Evolutionary conservation across 2,797 vertebrate species (phyloP).

Genomic region (Sebastes kiyomatsui): DNA sequence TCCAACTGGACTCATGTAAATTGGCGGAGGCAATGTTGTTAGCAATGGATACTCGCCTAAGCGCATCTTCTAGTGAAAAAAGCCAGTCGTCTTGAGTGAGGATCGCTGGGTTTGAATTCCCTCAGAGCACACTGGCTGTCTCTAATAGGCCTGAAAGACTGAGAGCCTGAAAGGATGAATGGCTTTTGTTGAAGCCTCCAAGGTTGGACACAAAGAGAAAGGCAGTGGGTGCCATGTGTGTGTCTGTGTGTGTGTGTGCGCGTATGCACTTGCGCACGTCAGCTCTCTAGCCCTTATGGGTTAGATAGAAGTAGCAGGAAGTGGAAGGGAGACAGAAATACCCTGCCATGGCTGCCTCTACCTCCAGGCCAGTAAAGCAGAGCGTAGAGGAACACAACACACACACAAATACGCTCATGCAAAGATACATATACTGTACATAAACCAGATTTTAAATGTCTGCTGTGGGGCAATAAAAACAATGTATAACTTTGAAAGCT

Average conservation of each 20-base stretch:
- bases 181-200: constrained; percentile 76
- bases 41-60: constrained; percentile 27
- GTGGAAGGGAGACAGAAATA: constrained; percentile 66
- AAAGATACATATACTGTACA: constrained; percentile 7
- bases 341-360: constrained; percentile 40
- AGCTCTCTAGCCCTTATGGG: constrained; percentile 45
- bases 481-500: constrained; percentile 27
- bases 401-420: constrained; percentile 10
- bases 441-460: constrained; percentile 22
- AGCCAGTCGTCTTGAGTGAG: constrained; percentile 46
- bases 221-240: constrained; percentile 39
- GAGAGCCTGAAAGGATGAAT: constrained; percentile 72
- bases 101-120: constrained; percentile 64
- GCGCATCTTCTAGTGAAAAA: constrained; percentile 45
- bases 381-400: constrained; percentile 4
- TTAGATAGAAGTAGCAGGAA: constrained; percentile 61
- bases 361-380: constrained; percentile 55
- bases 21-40: constrained; percentile 23
- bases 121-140: constrained; percentile 51
- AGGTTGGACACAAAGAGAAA: constrained; percentile 72
- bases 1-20: constrained; percentile 24
- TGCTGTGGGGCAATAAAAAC: constrained; percentile 30
- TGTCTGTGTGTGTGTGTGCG: constrained; percentile 20
- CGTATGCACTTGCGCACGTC: constrained; percentile 31
- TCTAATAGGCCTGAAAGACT: constrained; percentile 71